Evolutionary conservation across 2,113 vertebrate genomes (phyloP).

Genomic region (Myotis lucifugus): DNA sequence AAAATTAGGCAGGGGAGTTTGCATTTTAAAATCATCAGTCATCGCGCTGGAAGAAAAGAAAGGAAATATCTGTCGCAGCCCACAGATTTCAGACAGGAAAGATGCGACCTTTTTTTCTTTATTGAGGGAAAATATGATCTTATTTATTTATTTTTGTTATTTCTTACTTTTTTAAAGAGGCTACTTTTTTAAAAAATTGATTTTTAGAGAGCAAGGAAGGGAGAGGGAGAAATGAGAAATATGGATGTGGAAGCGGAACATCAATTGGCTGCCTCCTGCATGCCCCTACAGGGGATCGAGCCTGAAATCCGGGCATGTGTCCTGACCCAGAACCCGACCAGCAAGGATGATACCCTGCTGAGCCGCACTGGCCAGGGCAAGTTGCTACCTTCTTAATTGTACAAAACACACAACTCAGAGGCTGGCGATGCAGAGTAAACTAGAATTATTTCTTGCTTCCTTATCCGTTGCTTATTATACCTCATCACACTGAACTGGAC

Average conservation of each 20-base stretch:
- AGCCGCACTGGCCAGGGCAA: background rate
- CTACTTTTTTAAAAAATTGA: too few species aligned
- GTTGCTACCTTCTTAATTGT: background rate
- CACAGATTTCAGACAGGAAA: conserved; percentile 16
- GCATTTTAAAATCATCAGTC: background rate
- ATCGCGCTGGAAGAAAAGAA: background rate
- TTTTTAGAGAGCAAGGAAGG: background rate
- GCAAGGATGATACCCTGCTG: background rate
- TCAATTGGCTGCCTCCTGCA: background rate
- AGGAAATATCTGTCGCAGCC: background rate
- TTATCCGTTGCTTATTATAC: background rate
- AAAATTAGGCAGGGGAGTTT: background rate
- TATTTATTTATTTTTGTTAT: too few species aligned
- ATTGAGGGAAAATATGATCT: background rate
- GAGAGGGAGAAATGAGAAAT: background rate
- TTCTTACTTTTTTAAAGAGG: too few species aligned
- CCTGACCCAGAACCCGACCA: background rate
- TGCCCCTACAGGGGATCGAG: background rate
- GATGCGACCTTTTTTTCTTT: background rate
- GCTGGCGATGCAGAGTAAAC: background rate
- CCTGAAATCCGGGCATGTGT: background rate
- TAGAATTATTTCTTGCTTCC: background rate
- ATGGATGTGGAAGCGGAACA: background rate
- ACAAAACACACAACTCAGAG: background rate
- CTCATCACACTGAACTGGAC: background rate